Evolutionary conservation across 2,888 invertebrate species (phyloP), one percentile per base, ranked within the genome.

Genomic region (Lottia scabra): DNA sequence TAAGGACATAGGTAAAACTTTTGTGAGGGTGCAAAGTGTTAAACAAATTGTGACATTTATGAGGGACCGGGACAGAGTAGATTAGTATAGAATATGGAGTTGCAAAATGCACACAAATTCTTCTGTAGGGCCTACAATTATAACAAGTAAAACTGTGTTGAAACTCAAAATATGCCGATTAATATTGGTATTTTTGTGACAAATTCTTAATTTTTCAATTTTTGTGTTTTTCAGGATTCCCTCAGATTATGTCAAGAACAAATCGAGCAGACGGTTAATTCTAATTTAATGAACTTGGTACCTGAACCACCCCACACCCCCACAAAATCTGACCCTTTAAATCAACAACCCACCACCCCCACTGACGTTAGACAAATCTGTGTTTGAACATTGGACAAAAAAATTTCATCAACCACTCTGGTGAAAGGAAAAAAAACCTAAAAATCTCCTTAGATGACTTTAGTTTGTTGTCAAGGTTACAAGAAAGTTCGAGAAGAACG

Each of bases 331-430:
- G 78, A 75, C 70, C 76, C 75, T 63, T 78, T 77, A 56, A 80
- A 84, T 71, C 83, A 84, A 68, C 89, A 90, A 83, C 92, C 95
- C 81, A 93, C 93, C 81, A 95, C 95, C 70, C 95, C 95, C 83
- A 95, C 95, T 83, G 96, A 96, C 90, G 94, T 95, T 83, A 92
- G 95, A 84, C 95, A 96, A 90, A 93, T 96, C 80, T 93, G 94
- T 90, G 95, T 95, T 38, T 38, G 38, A 38, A 38, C 38, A 38
- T 38, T 38, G 5, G 10, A 38, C 38, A 38, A 38, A 38, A 30
- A 30, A 38, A 38, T 38, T 30, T 38, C 38, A 38, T 38, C 38
- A 38, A 38, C 38, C 3, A 38, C 38, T 10, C 8, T 38, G 38
- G 10, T 38, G 38, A 38, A 38, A 38, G 38, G 38, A 38, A 38